Evolutionary conservation across 2,113 vertebrate genomes (phyloP).

Genomic region (Xenotilapia caudafasciata): DNA sequence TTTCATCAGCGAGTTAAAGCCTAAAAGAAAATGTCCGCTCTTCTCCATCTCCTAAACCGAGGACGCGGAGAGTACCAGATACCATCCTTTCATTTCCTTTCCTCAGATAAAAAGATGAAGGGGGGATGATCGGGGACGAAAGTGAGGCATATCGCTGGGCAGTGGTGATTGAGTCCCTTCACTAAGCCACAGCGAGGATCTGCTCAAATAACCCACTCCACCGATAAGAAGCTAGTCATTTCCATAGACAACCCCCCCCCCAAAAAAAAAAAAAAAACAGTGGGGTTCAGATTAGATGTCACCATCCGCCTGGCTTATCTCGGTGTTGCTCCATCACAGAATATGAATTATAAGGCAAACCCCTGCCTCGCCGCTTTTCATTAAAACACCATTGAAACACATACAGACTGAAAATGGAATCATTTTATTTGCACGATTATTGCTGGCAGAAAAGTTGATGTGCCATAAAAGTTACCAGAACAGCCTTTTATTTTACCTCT

Average conservation of each 20-base stretch:
- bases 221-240: constrained; percentile 65
- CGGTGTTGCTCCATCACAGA: constrained; percentile 32
- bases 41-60: constrained; percentile 34
- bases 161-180: constrained; percentile 63
- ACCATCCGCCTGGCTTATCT: constrained; percentile 33
- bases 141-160: constrained; percentile 59
- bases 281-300: constrained; percentile 58
- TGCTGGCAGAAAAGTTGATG: background rate
- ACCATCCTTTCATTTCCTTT: constrained; percentile 72
- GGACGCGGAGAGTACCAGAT: constrained; percentile 31
- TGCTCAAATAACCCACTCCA: constrained; percentile 58
- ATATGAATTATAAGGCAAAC: constrained; percentile 37
- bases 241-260: constrained; percentile 29
- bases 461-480: background rate
- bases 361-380: constrained; percentile 18
- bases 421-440: background rate
- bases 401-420: background rate
- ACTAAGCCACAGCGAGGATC: constrained; percentile 55
- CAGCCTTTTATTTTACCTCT: background rate
- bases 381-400: constrained; percentile 25
- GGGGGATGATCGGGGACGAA: constrained; percentile 16
- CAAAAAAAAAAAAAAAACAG: background rate
- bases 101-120: constrained; percentile 67
- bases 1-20: constrained; percentile 9
- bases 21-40: constrained; percentile 23